Evolutionary conservation across 35 echinoderm and acorn worm species (phyloP), one percentile per base, ranked within the genome.

Genomic region (Apostichopus californicus): DNA sequence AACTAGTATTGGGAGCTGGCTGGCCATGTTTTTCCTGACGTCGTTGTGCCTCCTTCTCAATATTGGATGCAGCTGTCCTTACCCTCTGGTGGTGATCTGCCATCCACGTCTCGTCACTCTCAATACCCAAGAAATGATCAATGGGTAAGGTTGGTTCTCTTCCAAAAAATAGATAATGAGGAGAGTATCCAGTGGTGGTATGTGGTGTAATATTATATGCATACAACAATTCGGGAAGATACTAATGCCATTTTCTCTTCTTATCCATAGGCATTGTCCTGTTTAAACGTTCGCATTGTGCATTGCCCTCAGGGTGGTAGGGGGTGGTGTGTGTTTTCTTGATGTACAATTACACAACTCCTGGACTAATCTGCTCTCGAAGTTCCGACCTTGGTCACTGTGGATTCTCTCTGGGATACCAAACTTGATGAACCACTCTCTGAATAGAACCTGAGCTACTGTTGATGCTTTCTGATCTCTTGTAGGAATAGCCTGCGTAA

Each of bases 111-210:
- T 93, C 73, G 0, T 56, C 72, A 79, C 12, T 7, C 15, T 77
- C 58, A 22, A 55, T 46, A 15, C 91, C 94, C 5, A 98, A 77
- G 3, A 92, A 4, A 72, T 87, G 89, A 68, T 98, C 94, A 34
- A 93, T 73, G 85, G 96, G 96, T 20, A 95, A 58, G 6, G 77
- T 91, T 21, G 94, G 92, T 9, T 92, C 94, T 22, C 96, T 78
- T 7, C 94, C 94, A 92, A 98, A 98, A 23, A 98, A 93, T 15
- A 98, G 87, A 53, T 95, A 95, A 77, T 81, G 71, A 9, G 94
- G 96, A 1, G 94, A 87, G 63, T 95, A 98, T 9, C 96, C 96
- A 15, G 92, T 98, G 4, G 93, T 79, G 8, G 92, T 80, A 79
- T 95, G 96, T 34, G 6, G 88, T 87, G 96, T 97, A 17, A 21